Conservation (phyloP, 2,797 vertebrate genomes). For the Sebastiscus albofasciatus region DNA sequence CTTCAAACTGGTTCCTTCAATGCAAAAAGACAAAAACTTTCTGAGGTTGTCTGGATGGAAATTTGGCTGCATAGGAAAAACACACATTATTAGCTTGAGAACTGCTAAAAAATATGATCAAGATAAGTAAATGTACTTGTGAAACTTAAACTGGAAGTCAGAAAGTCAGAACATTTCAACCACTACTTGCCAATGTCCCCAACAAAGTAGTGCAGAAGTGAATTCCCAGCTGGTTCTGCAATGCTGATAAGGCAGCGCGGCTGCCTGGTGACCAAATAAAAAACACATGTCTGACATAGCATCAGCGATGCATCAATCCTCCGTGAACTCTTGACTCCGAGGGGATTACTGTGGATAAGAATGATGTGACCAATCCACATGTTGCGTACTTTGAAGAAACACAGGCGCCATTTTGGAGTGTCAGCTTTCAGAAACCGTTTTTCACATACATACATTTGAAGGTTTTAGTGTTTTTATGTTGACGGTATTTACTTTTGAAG, state of each 20-base stretch:
- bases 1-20: background rate
- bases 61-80: background rate
- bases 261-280: conserved; percentile 74
- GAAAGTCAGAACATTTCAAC: conserved; percentile 19
- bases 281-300: conserved; percentile 76
- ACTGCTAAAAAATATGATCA: conserved; percentile 4
- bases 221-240: conserved; percentile 70
- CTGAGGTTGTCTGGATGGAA: background rate
- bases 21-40: background rate
- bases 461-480: background rate
- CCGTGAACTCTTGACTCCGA: conserved; percentile 70
- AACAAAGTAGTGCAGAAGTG: conserved; percentile 37
- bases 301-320: conserved; percentile 70
- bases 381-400: conserved; percentile 36
- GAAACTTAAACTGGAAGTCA: background rate
- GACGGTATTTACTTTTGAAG: background rate
- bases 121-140: background rate
- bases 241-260: conserved; percentile 60
- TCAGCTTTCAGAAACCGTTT: conserved; percentile 10
- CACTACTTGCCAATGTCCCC: conserved; percentile 23
- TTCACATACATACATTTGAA: background rate
- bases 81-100: background rate
- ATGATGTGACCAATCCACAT: conserved; percentile 54
- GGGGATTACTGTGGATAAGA: conserved; percentile 55
- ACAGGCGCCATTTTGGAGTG: conserved; percentile 21